phyloP scores from a whole-genome alignment of 2,113 vertebrate species.

The Gorsachius goisagi region DNA sequence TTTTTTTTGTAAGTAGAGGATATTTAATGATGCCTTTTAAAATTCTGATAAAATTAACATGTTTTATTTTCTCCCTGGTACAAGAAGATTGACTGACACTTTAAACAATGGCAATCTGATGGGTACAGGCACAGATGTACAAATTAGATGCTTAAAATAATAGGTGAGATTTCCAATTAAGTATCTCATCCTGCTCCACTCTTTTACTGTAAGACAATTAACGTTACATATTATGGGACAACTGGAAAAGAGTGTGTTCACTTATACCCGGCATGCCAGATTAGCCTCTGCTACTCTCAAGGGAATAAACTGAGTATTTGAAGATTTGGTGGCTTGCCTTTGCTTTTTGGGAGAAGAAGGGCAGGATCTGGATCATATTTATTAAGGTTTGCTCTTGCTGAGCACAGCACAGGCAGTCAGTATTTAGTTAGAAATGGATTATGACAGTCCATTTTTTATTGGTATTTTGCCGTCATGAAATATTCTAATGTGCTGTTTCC shows the following conservation, averaged over 20 bases:
- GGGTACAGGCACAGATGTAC: background rate
- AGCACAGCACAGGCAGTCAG: background rate
- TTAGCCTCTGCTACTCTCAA: background rate
- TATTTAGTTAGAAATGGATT: background rate
- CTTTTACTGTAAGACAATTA: background rate
- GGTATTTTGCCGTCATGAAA: background rate
- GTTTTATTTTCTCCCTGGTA: background rate
- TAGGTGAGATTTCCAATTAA: background rate
- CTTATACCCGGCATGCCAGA: background rate
- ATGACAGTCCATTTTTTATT: constrained; percentile 5
- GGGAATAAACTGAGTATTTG: background rate
- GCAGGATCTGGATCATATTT: constrained; percentile 15
- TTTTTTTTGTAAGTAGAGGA: background rate
- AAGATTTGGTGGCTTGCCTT: background rate
- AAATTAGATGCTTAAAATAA: constrained; percentile 4
- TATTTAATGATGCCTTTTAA: constrained; percentile 3
- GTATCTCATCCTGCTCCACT: background rate
- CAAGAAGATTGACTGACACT: background rate
- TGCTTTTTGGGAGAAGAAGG: background rate
- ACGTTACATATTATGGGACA: background rate
- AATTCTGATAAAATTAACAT: background rate
- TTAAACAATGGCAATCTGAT: background rate
- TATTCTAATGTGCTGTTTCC: background rate
- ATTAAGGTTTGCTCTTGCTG: background rate
- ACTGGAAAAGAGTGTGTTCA: background rate